Conservation (phyloP, 2,113 vertebrate species). For the Limnothrissa miodon region DNA sequence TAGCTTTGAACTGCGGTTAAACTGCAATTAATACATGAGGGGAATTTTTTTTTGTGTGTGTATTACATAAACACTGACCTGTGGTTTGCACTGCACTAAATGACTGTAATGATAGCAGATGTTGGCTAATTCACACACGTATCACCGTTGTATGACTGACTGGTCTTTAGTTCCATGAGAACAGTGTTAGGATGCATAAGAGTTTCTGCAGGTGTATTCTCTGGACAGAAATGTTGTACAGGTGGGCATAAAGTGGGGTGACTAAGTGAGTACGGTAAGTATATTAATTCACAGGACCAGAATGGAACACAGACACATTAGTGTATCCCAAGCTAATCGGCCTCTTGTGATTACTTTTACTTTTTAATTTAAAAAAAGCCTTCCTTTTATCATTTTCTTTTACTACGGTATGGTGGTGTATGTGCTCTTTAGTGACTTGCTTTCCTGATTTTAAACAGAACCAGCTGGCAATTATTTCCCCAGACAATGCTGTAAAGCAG, state of each 20-base stretch:
- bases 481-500: no score
- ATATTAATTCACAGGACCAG: not conserved
- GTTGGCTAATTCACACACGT: not conserved
- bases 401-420: no score
- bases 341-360: not conserved
- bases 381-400: not conserved
- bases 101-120: not conserved
- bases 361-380: no score
- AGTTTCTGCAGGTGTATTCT: no score
- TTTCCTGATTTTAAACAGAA: not conserved
- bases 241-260: not conserved
- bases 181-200: no score
- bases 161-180: not conserved
- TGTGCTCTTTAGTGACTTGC: not conserved
- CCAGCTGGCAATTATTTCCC: not conserved
- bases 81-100: not conserved
- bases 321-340: not conserved
- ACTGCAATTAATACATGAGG: no score
- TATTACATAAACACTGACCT: no score
- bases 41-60: no score
- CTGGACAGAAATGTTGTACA: not conserved
- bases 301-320: not conserved
- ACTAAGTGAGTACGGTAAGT: not conserved
- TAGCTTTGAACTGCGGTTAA: no score
- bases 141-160: not conserved